Evolutionary conservation across 2,113 vertebrate species (phyloP).

Genomic region (Fukomys damarensis): DNA sequence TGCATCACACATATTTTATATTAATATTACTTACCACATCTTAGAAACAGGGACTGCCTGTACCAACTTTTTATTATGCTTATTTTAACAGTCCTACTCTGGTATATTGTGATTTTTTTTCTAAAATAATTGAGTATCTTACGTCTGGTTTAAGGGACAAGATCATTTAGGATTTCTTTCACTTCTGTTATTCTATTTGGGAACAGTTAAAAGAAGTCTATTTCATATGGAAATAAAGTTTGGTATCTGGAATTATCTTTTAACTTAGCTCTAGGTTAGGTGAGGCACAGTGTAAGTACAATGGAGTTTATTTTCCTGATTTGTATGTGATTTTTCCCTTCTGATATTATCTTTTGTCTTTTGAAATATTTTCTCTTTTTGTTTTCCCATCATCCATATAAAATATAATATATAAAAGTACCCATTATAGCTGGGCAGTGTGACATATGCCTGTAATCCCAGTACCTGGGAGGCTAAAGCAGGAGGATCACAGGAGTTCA

Average conservation of each 20-base stretch:
- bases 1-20: not conserved
- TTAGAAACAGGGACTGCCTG: conserved; percentile 31
- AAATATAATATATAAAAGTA: conserved; percentile 20
- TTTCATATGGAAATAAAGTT: conserved; percentile 33
- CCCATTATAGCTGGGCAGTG: not conserved
- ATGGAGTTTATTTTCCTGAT: conserved; percentile 37
- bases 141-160: conserved; percentile 3
- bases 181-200: conserved; percentile 30
- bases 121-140: not conserved
- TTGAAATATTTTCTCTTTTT: conserved; percentile 11
- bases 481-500: not conserved
- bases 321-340: not conserved
- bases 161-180: not conserved
- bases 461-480: not conserved
- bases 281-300: not conserved
- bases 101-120: conserved; percentile 33
- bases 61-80: conserved; percentile 26
- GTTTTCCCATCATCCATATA: conserved; percentile 1
- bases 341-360: conserved; percentile 16
- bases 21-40: not conserved
- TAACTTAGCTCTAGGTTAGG: not conserved
- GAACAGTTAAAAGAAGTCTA: not conserved
- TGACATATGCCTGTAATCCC: not conserved
- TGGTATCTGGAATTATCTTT: conserved; percentile 35
- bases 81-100: conserved; percentile 36